phyloP scores from a whole-genome alignment of 2,113 vertebrate species.

The Phalacrocorax aristotelis region DNA sequence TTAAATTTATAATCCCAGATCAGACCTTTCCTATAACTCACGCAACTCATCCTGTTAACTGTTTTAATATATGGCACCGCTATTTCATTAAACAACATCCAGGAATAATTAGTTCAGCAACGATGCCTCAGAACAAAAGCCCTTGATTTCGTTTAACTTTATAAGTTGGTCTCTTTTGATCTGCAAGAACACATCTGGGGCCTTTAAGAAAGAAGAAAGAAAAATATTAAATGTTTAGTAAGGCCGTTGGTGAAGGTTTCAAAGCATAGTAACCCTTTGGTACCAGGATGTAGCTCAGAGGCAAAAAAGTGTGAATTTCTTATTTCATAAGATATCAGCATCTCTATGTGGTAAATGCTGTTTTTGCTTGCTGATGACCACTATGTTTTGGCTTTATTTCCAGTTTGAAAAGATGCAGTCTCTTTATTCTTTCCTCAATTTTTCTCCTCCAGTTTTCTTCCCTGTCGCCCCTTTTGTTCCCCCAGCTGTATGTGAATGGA shows the following conservation, averaged over 20 bases:
- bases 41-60: constrained; percentile 77
- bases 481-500: not conserved
- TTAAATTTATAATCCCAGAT: constrained; percentile 79
- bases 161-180: constrained; percentile 82
- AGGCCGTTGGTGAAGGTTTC: constrained; percentile 64
- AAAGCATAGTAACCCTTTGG: constrained; percentile 76
- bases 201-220: constrained; percentile 81
- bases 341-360: not conserved
- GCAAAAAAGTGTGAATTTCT: not conserved
- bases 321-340: not conserved
- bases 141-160: constrained; percentile 80
- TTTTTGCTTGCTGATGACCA: not conserved
- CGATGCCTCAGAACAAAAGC: constrained; percentile 83
- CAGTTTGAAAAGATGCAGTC: not conserved
- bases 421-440: not conserved
- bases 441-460: not conserved
- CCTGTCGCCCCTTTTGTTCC: not conserved
- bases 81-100: constrained; percentile 85
- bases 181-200: constrained; percentile 82
- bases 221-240: constrained; percentile 76
- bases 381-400: not conserved
- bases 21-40: constrained; percentile 80
- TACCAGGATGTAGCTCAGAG: constrained; percentile 17
- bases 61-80: constrained; percentile 77
- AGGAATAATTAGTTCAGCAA: constrained; percentile 85